Percentiles rank a stretch among this genome's conserved stretches.
These are phyloP conservation scores for Nyctibius bracteatus DNA, from an alignment of 2,113 vertebrate genomes.

Conservation along the genomic window DNA sequence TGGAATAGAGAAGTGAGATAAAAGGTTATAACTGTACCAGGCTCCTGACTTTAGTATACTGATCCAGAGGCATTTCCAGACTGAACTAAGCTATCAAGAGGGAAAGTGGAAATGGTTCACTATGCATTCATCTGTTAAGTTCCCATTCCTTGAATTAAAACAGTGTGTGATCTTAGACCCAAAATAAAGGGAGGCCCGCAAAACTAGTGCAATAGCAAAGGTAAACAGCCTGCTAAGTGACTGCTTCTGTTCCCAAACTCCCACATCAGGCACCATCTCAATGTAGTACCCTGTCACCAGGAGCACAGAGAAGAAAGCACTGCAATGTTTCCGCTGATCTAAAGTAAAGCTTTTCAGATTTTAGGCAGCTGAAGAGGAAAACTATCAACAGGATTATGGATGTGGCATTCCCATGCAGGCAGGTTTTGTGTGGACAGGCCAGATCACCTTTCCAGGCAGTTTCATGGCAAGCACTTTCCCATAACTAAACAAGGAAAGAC, in stretches of 20 bases:
- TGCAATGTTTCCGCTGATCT: neutral
- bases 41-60: neutral
- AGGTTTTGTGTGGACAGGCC: neutral
- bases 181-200: neutral
- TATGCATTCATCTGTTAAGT: neutral
- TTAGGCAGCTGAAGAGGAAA: neutral
- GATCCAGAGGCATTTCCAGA: neutral
- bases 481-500: neutral
- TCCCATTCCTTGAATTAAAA: neutral
- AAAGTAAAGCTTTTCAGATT: neutral
- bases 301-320: neutral
- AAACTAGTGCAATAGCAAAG: neutral
- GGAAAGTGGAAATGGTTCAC: neutral
- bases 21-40: neutral
- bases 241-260: neutral
- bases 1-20: slow-evolving; percentile 8
- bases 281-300: neutral
- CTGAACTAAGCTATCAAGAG: neutral
- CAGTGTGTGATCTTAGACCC: neutral
- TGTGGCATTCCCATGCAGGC: accelerated
- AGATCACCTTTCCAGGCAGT: neutral
- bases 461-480: neutral
- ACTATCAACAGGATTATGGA: neutral
- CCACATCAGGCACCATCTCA: accelerated
- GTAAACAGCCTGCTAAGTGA: neutral